Percentiles rank a stretch among this genome's conserved stretches.
These are phyloP conservation scores for Deladenus siricidicola DNA, from an alignment of 2,888 invertebrate species.

Conservation along the genomic window DNA sequence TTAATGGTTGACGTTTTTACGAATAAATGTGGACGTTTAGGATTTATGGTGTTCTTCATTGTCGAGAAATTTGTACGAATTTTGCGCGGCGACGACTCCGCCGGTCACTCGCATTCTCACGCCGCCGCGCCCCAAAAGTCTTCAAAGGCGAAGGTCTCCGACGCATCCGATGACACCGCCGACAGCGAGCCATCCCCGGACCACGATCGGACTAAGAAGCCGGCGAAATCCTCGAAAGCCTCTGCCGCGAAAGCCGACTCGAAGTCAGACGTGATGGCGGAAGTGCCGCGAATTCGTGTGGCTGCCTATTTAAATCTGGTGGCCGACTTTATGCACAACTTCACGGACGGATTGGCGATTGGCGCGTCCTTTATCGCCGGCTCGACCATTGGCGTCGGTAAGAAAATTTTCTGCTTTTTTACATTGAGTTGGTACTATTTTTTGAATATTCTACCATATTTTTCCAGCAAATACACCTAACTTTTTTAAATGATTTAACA, in stretches of 20 bases:
- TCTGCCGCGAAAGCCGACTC: conserved; percentile 8
- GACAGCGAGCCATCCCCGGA: neutral
- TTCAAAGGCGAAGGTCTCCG: conserved; percentile 19
- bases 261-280: neutral
- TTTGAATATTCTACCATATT: too few relatives aligned
- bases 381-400: conserved; percentile 43
- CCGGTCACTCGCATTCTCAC: conserved; percentile 61
- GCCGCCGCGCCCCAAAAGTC: neutral
- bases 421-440: too few relatives aligned
- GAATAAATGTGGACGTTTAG: conserved; percentile 21
- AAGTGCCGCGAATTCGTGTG: conserved; percentile 59
- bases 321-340: conserved; percentile 96
- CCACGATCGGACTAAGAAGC: neutral
- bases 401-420: conserved; percentile 1
- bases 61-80: conserved; percentile 83
- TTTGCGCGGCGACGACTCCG: conserved; percentile 62
- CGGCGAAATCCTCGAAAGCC: neutral
- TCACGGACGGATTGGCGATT: conserved; percentile 97
- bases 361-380: conserved; percentile 69
- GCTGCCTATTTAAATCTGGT: conserved; percentile 91
- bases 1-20: too few relatives aligned
- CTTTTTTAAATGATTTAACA: too few relatives aligned
- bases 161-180: conserved; percentile 10
- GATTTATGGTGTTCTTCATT: conserved; percentile 46
- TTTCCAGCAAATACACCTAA: too few relatives aligned